phyloP scores from a whole-genome alignment of 2,888 invertebrate genomes.

The Drosophila austrosaltans region DNA sequence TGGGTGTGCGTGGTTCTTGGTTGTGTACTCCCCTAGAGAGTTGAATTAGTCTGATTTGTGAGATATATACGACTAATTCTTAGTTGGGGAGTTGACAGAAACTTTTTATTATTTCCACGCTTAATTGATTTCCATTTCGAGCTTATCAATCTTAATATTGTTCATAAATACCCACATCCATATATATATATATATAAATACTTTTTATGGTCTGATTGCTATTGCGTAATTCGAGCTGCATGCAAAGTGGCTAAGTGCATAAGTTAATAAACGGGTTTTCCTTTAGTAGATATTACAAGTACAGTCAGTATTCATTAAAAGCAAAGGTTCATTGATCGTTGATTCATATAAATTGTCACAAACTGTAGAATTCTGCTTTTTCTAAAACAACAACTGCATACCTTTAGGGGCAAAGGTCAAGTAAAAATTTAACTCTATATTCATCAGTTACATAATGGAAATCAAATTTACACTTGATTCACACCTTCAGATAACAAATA shows the following conservation, averaged over 20 bases:
- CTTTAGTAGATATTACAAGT: background rate
- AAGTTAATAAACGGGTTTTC: slow-evolving; percentile 45
- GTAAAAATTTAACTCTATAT: no score
- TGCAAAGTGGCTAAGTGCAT: slow-evolving; percentile 42
- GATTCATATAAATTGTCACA: no score
- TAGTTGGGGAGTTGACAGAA: slow-evolving; percentile 80
- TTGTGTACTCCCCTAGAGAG: slow-evolving; percentile 80
- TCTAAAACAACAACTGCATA: background rate
- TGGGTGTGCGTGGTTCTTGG: slow-evolving; percentile 58
- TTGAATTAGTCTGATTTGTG: slow-evolving; percentile 63
- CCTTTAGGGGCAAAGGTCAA: background rate
- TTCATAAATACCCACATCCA: background rate
- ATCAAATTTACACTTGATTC: background rate
- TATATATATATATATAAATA: slow-evolving; percentile 1
- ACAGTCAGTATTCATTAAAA: slow-evolving; percentile 2
- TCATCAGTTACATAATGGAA: no score
- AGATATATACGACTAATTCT: slow-evolving; percentile 53
- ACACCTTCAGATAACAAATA: no score
- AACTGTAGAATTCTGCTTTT: no score
- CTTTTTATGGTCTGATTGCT: slow-evolving; percentile 41
- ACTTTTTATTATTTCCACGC: background rate
- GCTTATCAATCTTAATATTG: slow-evolving; percentile 35
- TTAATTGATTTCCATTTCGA: background rate
- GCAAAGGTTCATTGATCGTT: background rate
- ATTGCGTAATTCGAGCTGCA: slow-evolving; percentile 57